phyloP scores from a whole-genome alignment of 2,888 invertebrate genomes.

The Hermaeophaga mercurialis region DNA sequence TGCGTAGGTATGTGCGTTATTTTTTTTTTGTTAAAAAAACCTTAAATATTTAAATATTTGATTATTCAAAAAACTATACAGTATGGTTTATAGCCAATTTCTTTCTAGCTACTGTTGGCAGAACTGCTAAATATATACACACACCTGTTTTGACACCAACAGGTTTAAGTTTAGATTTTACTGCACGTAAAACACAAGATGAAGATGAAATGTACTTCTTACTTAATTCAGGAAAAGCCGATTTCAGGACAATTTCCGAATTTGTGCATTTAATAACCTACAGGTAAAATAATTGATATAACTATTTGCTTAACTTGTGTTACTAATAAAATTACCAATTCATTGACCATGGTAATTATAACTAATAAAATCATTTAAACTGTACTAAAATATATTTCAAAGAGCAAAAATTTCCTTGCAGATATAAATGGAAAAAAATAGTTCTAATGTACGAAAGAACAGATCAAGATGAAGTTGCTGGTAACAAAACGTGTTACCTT shows the following conservation, averaged over 20 bases:
- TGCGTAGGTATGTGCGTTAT: conserved; percentile 69
- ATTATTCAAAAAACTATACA: no score
- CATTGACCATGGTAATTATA: no score
- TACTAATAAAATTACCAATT: no score
- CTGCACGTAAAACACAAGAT: conserved; percentile 70
- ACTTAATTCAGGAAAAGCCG: conserved; percentile 73
- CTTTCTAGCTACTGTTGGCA: conserved; percentile 76
- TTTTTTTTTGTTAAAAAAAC: no score
- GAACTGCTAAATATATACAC: conserved; percentile 78
- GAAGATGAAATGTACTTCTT: conserved; percentile 80
- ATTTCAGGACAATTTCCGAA: conserved; percentile 74
- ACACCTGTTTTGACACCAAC: conserved; percentile 81
- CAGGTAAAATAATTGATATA: conserved; percentile 62
- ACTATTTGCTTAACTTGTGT: no score
- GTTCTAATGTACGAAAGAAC: conserved; percentile 78
- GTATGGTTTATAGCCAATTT: conserved; percentile 11
- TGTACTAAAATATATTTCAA: no score
- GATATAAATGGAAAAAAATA: conserved; percentile 74
- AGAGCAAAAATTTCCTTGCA: no score
- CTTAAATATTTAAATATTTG: no score
- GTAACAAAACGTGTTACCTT: conserved; percentile 75
- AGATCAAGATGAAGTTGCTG: conserved; percentile 70
- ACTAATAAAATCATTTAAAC: no score
- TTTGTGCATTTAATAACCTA: conserved; percentile 73
- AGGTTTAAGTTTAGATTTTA: conserved; percentile 81